phyloP scores from a whole-genome alignment of 2,888 invertebrate species.

The Oligia latruncula region DNA sequence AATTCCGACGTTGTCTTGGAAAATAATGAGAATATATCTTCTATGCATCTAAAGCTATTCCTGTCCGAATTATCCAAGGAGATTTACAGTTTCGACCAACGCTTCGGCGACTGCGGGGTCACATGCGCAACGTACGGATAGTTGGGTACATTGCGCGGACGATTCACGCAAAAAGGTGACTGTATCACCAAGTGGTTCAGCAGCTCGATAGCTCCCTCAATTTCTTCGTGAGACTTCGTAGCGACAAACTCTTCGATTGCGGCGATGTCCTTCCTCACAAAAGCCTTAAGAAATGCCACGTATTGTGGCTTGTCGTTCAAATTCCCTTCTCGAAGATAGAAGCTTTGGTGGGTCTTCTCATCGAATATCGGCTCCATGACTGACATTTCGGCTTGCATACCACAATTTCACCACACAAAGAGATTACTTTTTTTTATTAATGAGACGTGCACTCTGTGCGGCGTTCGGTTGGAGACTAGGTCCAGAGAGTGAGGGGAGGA shows the following conservation, averaged over 20 bases:
- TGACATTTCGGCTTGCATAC: neutral
- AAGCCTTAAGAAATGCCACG: neutral
- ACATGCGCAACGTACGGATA: neutral
- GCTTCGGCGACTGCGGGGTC: neutral
- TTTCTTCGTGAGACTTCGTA: slow-evolving; percentile 10
- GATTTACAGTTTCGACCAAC: slow-evolving; percentile 11
- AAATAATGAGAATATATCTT: neutral
- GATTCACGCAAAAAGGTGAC: slow-evolving; percentile 7
- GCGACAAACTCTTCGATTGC: slow-evolving; percentile 15
- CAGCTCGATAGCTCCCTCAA: neutral
- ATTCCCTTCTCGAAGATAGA: neutral
- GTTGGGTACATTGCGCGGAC: neutral
- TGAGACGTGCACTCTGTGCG: neutral
- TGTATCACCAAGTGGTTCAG: slow-evolving; percentile 11
- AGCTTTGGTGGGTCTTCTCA: neutral
- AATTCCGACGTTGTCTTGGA: neutral
- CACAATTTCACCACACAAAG: neutral
- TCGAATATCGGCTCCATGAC: slow-evolving; percentile 27
- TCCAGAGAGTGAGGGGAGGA: neutral
- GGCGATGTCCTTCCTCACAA: slow-evolving; percentile 4
- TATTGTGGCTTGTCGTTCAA: slow-evolving; percentile 10
- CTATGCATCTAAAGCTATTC: slow-evolving; percentile 1
- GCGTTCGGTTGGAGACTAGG: slow-evolving; percentile 5
- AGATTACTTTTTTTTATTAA: neutral
- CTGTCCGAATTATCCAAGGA: neutral